phyloP scores from a whole-genome alignment of 2,113 vertebrate genomes.

The Carollia perspicillata region DNA sequence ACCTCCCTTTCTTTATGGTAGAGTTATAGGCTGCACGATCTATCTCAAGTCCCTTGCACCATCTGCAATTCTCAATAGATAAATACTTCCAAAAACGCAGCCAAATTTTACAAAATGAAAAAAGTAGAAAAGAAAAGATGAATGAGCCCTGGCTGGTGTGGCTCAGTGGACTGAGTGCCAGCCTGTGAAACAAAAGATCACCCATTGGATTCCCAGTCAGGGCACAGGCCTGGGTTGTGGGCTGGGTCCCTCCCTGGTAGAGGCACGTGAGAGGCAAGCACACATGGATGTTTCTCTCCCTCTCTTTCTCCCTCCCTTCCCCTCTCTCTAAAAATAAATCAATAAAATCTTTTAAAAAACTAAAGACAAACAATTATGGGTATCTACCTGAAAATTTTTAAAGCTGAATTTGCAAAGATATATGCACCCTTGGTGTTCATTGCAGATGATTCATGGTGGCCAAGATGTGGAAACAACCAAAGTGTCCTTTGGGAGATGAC shows the following conservation, averaged over 20 bases:
- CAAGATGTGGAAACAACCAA: not conserved
- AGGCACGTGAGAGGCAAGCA: no score
- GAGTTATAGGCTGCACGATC: not conserved
- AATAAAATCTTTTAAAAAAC: not conserved
- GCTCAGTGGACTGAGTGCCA: no score
- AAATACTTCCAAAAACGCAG: not conserved
- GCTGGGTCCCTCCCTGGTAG: no score
- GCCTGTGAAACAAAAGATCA: no score
- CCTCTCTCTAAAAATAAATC: no score
- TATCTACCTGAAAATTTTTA: not conserved
- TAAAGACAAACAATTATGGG: not conserved
- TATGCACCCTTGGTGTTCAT: not conserved
- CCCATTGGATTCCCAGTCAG: no score
- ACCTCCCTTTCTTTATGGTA: not conserved
- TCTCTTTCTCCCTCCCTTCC: no score
- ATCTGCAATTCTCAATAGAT: not conserved
- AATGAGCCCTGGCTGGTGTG: not conserved
- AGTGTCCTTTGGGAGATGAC: not conserved
- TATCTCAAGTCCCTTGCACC: not conserved
- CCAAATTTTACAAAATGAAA: conserved; percentile 7
- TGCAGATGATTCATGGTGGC: not conserved
- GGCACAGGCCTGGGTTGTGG: no score
- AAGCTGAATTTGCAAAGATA: not conserved
- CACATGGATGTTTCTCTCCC: no score
- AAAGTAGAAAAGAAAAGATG: not conserved